These are phyloP conservation scores for Dendrolimus houi DNA, from an alignment of 2,888 invertebrate genomes.

Conservation along the genomic window DNA sequence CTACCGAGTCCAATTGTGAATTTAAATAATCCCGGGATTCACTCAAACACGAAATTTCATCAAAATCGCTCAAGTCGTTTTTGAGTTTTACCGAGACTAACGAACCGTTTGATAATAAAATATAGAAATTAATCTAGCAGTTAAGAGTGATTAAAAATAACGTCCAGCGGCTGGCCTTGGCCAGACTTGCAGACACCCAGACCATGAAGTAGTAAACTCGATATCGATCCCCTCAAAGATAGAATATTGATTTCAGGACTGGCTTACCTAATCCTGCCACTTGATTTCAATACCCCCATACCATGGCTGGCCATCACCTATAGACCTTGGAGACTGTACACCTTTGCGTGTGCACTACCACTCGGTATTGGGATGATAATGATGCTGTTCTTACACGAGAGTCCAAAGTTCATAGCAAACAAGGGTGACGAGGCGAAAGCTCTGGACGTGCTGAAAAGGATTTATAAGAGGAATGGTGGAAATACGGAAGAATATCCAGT, in stretches of 20 bases:
- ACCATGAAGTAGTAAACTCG: too few species aligned
- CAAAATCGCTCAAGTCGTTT: too few species aligned
- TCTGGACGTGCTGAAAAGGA: conserved; percentile 28
- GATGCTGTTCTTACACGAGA: conserved; percentile 77
- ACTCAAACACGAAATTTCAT: too few species aligned
- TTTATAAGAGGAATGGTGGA: conserved; percentile 5
- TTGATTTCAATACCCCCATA: conserved; percentile 32
- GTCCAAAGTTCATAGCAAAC: conserved; percentile 80
- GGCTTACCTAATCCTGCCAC: conserved; percentile 14
- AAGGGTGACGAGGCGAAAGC: conserved; percentile 73
- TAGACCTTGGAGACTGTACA: conserved; percentile 81
- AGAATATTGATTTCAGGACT: conserved; percentile 8
- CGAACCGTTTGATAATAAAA: too few species aligned
- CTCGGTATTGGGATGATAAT: conserved; percentile 61
- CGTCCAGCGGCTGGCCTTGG: too few species aligned
- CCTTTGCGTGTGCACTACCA: conserved; percentile 42
- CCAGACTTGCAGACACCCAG: too few species aligned
- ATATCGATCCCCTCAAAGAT: too few species aligned
- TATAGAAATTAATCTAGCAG: too few species aligned
- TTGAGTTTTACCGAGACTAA: too few species aligned
- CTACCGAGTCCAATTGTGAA: too few species aligned
- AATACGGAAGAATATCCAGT: conserved; percentile 14
- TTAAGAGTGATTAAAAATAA: too few species aligned
- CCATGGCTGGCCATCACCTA: conserved; percentile 47
- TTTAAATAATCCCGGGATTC: too few species aligned